These are phyloP conservation scores for Xiphorhynchus erythropygius DNA, from an alignment of 2,797 vertebrate species.

Conservation along the genomic window DNA sequence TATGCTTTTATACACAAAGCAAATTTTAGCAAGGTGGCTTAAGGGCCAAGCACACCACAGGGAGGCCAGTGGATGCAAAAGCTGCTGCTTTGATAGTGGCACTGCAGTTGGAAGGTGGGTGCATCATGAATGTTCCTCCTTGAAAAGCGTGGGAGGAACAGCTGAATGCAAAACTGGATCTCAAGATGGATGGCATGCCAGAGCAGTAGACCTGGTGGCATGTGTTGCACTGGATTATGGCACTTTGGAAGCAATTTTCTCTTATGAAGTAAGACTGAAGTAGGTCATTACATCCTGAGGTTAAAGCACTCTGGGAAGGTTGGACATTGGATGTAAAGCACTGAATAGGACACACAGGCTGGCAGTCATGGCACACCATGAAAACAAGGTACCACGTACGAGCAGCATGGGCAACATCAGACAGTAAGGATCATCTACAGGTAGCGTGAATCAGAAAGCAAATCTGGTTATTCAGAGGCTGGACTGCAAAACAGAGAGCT, in stretches of 20 bases:
- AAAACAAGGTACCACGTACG: accelerated
- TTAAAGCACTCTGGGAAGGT: neutral
- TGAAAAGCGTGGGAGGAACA: neutral
- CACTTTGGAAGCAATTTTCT: neutral
- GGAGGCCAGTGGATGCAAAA: neutral
- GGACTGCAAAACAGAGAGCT: neutral
- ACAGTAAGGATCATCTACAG: neutral
- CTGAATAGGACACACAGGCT: neutral
- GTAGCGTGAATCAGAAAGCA: neutral
- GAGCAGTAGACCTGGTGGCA: neutral
- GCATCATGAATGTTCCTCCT: accelerated
- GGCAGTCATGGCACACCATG: neutral
- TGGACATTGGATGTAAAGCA: neutral
- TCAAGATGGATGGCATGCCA: neutral
- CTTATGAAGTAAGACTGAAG: neutral
- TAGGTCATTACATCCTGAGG: neutral
- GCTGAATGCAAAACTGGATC: neutral
- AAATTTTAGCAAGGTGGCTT: neutral
- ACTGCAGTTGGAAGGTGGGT: neutral
- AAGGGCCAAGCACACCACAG: neutral
- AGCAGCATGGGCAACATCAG: neutral
- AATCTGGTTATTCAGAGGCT: neutral
- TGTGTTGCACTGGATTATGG: accelerated
- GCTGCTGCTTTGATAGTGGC: neutral
- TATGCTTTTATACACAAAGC: neutral